phyloP scores from a whole-genome alignment of 1,140 invertebrate species.

The Sitophilus oryzae region DNA sequence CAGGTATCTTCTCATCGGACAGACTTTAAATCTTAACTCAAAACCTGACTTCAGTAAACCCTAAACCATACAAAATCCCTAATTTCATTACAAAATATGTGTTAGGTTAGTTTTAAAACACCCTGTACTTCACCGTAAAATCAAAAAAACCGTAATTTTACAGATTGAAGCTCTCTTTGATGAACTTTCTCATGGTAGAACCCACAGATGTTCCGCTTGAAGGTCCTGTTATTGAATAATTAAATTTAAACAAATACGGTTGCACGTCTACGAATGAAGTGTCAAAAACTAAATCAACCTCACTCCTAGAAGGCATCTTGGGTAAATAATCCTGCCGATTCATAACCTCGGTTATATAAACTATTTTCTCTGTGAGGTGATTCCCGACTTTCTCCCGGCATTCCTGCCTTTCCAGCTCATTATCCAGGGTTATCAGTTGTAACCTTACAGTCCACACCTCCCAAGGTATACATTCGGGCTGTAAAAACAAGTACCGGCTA shows the following conservation, averaged over 20 bases:
- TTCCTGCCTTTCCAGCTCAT: constrained; percentile 82
- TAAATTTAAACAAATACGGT: constrained; percentile 89
- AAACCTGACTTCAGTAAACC: too few relatives aligned
- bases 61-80: too few relatives aligned
- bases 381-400: constrained; percentile 88
- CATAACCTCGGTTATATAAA: constrained; percentile 91
- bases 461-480: constrained; percentile 88
- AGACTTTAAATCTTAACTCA: too few relatives aligned
- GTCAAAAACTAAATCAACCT: constrained; percentile 91
- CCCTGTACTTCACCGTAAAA: background rate
- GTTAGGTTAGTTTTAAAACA: background rate
- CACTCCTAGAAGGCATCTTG: constrained; percentile 87
- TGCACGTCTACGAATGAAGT: constrained; percentile 87
- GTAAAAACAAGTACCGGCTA: constrained; percentile 77
- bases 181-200: constrained; percentile 83
- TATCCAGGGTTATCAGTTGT: constrained; percentile 77
- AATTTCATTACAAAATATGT: too few relatives aligned
- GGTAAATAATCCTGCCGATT: constrained; percentile 93
- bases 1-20: too few relatives aligned
- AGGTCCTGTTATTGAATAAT: constrained; percentile 67
- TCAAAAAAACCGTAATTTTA: constrained; percentile 42
- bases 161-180: constrained; percentile 78
- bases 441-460: constrained; percentile 94
- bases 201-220: constrained; percentile 68
- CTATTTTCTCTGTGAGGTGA: constrained; percentile 83